These are phyloP conservation scores for Ptilodon capucinus DNA, from an alignment of 2,888 invertebrate genomes.

Conservation along the genomic window DNA sequence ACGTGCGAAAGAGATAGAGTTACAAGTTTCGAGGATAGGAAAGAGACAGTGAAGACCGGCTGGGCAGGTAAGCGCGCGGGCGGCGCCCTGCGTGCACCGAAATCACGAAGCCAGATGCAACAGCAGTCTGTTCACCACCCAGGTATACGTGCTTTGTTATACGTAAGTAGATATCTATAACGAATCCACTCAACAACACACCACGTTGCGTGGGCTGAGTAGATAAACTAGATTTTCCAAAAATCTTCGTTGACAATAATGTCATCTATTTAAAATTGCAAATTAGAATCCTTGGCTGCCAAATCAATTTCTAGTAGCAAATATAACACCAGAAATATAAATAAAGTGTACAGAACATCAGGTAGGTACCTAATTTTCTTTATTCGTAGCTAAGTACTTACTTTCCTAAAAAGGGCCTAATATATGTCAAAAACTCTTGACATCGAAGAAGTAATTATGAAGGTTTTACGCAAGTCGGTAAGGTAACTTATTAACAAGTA, in stretches of 20 bases:
- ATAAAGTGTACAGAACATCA: too few species aligned
- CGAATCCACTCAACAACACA: constrained; percentile 17
- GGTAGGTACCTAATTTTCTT: too few species aligned
- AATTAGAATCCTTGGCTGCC: not conserved
- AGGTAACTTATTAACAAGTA: too few species aligned
- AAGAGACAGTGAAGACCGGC: constrained; percentile 53
- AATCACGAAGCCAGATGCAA: constrained; percentile 62
- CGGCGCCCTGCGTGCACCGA: constrained; percentile 47
- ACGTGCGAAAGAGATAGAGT: constrained; percentile 32
- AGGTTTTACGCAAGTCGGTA: too few species aligned
- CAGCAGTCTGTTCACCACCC: constrained; percentile 40
- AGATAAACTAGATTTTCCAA: constrained; percentile 15
- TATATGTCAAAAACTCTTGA: too few species aligned
- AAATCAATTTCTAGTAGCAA: not conserved
- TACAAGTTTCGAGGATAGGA: constrained; percentile 30
- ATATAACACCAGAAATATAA: too few species aligned
- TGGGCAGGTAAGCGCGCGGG: constrained; percentile 54
- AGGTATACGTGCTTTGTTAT: constrained; percentile 25
- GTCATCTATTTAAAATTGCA: not conserved
- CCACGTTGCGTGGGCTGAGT: constrained; percentile 23
- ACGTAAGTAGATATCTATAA: constrained; percentile 13
- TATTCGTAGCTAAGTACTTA: too few species aligned
- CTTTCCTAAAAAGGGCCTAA: too few species aligned
- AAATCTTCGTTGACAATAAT: constrained; percentile 5
- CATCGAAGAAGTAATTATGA: too few species aligned